phyloP scores from a whole-genome alignment of 2,888 invertebrate genomes.

The Eumacrocentrus americanus region DNA sequence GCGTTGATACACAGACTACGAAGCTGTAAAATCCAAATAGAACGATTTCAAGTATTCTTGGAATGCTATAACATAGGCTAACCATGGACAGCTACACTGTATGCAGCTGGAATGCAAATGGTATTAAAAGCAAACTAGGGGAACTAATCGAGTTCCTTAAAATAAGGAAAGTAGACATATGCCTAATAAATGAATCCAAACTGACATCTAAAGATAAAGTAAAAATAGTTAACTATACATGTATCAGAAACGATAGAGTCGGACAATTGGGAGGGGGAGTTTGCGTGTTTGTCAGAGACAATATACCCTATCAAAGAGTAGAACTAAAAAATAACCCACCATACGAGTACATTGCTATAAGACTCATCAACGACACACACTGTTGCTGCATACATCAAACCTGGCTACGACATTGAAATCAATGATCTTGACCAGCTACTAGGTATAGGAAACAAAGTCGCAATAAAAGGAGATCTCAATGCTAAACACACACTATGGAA shows the following conservation, averaged over 20 bases:
- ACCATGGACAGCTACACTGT: no score
- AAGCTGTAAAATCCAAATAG: no score
- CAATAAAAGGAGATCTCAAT: constrained; percentile 35
- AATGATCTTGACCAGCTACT: constrained; percentile 30
- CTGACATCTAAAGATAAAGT: constrained; percentile 28
- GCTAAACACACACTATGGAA: constrained; percentile 34
- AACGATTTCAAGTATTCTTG: no score
- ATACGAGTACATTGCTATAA: constrained; percentile 31
- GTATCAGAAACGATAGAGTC: constrained; percentile 33
- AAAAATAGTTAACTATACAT: constrained; percentile 38
- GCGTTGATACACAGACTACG: no score
- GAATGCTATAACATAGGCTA: no score
- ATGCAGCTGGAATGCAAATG: no score
- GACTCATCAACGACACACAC: constrained; percentile 28
- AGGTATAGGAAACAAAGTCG: constrained; percentile 31
- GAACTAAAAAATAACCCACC: constrained; percentile 19
- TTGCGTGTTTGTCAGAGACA: constrained; percentile 30
- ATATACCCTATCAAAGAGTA: constrained; percentile 25
- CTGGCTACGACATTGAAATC: constrained; percentile 23
- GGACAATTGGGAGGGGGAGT: constrained; percentile 32
- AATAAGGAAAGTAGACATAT: no score
- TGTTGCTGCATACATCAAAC: constrained; percentile 33
- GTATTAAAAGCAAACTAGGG: no score
- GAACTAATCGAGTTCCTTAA: no score
- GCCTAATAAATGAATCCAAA: constrained; percentile 34